Base-by-base conservation (phyloP, 2,113 vertebrate genomes). In the Genyomyrus donnyi region DNA sequence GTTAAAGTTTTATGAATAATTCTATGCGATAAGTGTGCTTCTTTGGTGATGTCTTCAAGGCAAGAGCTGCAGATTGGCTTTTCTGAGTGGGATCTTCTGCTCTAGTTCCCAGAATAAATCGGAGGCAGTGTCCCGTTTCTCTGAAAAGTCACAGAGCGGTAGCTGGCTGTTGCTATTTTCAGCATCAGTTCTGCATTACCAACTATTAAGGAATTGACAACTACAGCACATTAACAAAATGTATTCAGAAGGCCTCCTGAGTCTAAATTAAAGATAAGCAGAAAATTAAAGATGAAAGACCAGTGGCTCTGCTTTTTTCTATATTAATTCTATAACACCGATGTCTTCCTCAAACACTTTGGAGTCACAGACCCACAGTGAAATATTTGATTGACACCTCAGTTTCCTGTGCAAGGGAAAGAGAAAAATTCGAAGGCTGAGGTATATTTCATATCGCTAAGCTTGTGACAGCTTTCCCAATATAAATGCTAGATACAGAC, bases 81-180 rank as follows among this genome's bases (percentile, higher is more conserved):
- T 49, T 88, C 11, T 17, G 62, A n/a, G 21, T 45, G 48, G 53
- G 87, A 42, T 46, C 52, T 88, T 88, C 87, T 62, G 87, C 87
- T 88, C 87, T 10, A 88, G 87, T 62, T 88, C 39, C 56, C 56
- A 66, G 21, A 88, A 53, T 87, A 87, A 88, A 88, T 88, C 35
- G 35, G 58, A 53, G 56, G 39, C 35, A 66, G 11, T 66, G 53
- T 88, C 53, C 87, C 35, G 56, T 15, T 88, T 88, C 39, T 66
- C 56, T 50, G 35, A 62, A 42, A 62, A 39, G 52, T 88, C 87
- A 66, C 53, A 45, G 31, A 66, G 35, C 19, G 17, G 49, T 53
- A 35, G 49, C 48, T 53, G 11, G n/a, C n/a, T 48, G n/a, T 11
- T 62, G 39, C 53, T 88, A 45, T 66, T 88, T 45, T 42, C 35